Evolutionary conservation across 64 coral and sea anemone genomes (phyloP).

Genomic region (Dendronephthya gigantea): DNA sequence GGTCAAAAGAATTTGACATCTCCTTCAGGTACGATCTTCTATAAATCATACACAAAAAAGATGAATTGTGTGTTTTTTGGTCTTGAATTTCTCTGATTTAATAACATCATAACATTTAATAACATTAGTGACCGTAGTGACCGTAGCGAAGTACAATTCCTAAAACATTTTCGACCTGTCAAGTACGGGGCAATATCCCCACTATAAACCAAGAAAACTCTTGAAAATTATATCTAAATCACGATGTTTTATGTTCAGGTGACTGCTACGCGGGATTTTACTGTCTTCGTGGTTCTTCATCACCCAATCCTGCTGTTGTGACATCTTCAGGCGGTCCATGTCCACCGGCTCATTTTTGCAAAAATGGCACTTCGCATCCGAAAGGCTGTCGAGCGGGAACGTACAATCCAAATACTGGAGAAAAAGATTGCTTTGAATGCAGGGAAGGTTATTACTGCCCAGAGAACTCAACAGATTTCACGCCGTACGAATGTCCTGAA

Average conservation of each 20-base stretch:
- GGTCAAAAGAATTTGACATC: conserved; percentile 70
- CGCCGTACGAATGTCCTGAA: conserved; percentile 54
- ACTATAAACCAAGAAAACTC: too few relatives aligned
- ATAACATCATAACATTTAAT: too few relatives aligned
- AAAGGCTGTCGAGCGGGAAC: conserved; percentile 65
- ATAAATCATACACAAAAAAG: too few relatives aligned
- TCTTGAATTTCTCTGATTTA: neutral
- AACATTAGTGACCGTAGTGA: too few relatives aligned
- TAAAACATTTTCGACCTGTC: too few relatives aligned
- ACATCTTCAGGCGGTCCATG: conserved; percentile 74
- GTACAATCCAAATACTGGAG: conserved; percentile 85
- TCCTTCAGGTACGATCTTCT: conserved; percentile 56
- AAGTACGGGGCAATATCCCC: too few relatives aligned
- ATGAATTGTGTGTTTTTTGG: neutral
- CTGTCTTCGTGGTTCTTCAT: conserved; percentile 68
- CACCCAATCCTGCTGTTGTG: conserved; percentile 53
- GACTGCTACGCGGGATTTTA: conserved; percentile 75
- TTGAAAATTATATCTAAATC: too few relatives aligned
- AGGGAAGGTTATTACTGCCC: conserved; percentile 76
- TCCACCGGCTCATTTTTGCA: conserved; percentile 67
- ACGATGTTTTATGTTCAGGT: conserved; percentile 28
- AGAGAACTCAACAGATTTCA: conserved; percentile 57
- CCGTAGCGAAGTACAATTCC: too few relatives aligned
- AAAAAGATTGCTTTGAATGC: conserved; percentile 72
- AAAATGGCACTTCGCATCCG: conserved; percentile 66